These are phyloP conservation scores for Lasius fuliginosus DNA, from an alignment of 2,888 invertebrate species.

Conservation along the genomic window DNA sequence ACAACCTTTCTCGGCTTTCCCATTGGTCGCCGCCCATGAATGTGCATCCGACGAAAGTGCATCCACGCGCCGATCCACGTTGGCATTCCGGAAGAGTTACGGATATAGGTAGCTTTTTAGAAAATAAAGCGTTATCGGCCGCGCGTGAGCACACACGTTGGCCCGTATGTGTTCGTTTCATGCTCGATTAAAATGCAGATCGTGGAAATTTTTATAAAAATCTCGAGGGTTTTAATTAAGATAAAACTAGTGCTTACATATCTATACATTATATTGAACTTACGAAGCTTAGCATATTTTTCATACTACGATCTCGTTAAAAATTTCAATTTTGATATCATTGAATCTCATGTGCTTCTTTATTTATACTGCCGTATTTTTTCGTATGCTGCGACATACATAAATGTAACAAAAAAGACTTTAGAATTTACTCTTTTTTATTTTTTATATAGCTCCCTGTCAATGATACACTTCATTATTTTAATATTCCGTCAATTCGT, in stretches of 20 bases:
- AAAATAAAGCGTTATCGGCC: constrained; percentile 31
- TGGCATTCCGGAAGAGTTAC: constrained; percentile 39
- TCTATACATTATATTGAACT: not conserved
- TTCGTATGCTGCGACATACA: not conserved
- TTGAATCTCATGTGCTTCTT: not conserved
- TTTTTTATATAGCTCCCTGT: not conserved
- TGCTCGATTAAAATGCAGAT: constrained; percentile 1
- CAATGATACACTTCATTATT: not conserved
- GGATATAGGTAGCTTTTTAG: constrained; percentile 44
- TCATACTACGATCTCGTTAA: not conserved
- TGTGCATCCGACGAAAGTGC: constrained; percentile 43
- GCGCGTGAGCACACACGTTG: not conserved
- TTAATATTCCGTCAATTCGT: not conserved
- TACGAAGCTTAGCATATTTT: not conserved
- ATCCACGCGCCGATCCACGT: constrained; percentile 35
- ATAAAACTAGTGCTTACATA: not conserved
- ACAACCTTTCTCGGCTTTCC: constrained; percentile 44
- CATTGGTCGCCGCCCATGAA: constrained; percentile 44
- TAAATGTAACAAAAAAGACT: not conserved
- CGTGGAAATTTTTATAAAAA: not conserved
- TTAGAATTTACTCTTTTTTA: not conserved
- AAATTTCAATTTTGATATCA: not conserved
- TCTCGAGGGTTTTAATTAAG: constrained; percentile 1
- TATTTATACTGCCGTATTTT: not conserved
- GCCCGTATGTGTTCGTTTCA: not conserved